Evolutionary conservation across 2,888 invertebrate genomes (phyloP).

Genomic region (Eupithecia dodoneata): DNA sequence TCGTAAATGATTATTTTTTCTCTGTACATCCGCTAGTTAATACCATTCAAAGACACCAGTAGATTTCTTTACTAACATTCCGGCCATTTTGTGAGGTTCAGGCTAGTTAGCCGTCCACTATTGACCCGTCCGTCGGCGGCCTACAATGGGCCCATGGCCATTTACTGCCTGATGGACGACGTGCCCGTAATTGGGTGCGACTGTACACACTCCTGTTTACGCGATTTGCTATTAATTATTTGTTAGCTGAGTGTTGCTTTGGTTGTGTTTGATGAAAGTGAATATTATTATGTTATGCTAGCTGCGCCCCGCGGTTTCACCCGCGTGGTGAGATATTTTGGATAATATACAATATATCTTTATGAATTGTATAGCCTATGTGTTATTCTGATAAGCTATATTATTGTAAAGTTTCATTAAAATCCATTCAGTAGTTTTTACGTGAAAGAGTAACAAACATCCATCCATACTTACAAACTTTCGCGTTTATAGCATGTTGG

Average conservation of each 20-base stretch:
- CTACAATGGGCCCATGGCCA: constrained; percentile 67
- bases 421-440: too few species aligned
- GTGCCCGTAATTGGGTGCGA: constrained; percentile 41
- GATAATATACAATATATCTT: too few species aligned
- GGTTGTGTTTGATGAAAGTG: background rate
- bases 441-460: too few species aligned
- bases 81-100: constrained; percentile 74
- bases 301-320: too few species aligned
- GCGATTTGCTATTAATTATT: constrained; percentile 23
- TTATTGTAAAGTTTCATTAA: too few species aligned
- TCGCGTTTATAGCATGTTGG: too few species aligned
- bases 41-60: background rate
- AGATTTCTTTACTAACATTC: constrained; percentile 22
- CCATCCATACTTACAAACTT: too few species aligned
- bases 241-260: background rate
- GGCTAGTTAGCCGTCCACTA: constrained; percentile 70
- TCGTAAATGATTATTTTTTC: background rate
- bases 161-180: constrained; percentile 49
- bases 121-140: constrained; percentile 73
- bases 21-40: background rate
- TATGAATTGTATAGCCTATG: too few species aligned
- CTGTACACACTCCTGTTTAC: constrained; percentile 38
- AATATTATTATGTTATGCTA: too few species aligned
- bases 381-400: too few species aligned
- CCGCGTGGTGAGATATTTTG: too few species aligned